These are phyloP conservation scores for Muraenolepis orangiensis DNA, from an alignment of 2,797 vertebrate species.

Conservation along the genomic window DNA sequence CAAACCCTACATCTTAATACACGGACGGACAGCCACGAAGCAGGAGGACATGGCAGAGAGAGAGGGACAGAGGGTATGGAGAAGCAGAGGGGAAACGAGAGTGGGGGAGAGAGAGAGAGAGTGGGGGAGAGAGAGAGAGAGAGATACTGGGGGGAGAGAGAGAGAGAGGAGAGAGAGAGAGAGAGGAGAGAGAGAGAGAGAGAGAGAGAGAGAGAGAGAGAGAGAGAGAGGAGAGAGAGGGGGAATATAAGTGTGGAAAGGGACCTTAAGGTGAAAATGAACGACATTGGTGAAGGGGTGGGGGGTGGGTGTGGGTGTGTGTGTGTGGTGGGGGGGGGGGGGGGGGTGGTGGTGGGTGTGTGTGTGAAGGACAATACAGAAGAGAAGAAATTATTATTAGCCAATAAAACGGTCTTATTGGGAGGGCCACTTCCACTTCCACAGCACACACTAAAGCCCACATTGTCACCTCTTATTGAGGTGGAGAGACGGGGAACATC, in stretches of 20 bases:
- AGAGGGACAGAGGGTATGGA: neutral
- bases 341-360: slow-evolving; percentile 15
- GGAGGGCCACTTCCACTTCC: too few relatives aligned
- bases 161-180: too few relatives aligned
- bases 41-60: neutral
- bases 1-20: slow-evolving; percentile 64
- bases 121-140: too few relatives aligned
- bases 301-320: slow-evolving; percentile 19
- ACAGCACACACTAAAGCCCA: too few relatives aligned
- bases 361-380: too few relatives aligned
- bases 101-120: neutral
- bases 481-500: too few relatives aligned
- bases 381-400: too few relatives aligned
- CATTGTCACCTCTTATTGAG: too few relatives aligned
- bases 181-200: neutral
- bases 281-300: slow-evolving; percentile 6
- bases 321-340: slow-evolving; percentile 24
- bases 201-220: too few relatives aligned
- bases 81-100: too few relatives aligned
- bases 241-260: neutral
- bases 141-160: neutral
- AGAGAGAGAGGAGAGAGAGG: too few relatives aligned
- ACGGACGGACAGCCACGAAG: slow-evolving; percentile 42
- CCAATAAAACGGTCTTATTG: too few relatives aligned
- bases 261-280: slow-evolving; percentile 18